A percentile compares a stretch with the other conserved stretches of the same genome.
Conservation (phyloP, 2,888 invertebrate genomes). For the Ennomos quercinarius region DNA sequence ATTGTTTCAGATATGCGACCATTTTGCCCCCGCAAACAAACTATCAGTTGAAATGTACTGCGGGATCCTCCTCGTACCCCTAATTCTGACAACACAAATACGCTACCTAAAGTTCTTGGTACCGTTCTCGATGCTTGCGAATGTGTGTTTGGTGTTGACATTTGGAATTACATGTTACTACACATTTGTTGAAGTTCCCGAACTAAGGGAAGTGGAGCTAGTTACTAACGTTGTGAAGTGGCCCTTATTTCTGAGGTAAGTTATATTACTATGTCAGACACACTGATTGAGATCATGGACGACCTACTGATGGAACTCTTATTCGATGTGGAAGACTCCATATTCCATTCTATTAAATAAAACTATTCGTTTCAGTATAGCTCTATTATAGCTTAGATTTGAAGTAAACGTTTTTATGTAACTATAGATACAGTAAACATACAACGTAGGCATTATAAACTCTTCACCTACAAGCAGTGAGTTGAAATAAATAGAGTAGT, state of each 20-base stretch:
- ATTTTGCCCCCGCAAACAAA: conserved; percentile 63
- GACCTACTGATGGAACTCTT: too few species aligned
- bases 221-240: conserved; percentile 82
- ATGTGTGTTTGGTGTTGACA: conserved; percentile 90
- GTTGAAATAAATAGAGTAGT: too few species aligned
- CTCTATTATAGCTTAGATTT: too few species aligned
- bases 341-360: too few species aligned
- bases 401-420: too few species aligned
- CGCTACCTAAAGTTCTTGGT: conserved; percentile 93
- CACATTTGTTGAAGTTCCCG: conserved; percentile 85
- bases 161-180: conserved; percentile 93
- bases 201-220: conserved; percentile 58
- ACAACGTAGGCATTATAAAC: too few species aligned
- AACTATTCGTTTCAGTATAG: too few species aligned
- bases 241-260: conserved; percentile 92
- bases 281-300: too few species aligned
- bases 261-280: background rate
- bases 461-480: too few species aligned
- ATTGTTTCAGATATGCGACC: conserved; percentile 82
- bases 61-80: conserved; percentile 87
- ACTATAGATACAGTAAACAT: too few species aligned
- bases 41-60: conserved; percentile 87
- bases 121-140: conserved; percentile 95
- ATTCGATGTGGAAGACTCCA: too few species aligned
- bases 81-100: conserved; percentile 88